Evolutionary conservation across 2,797 vertebrate species (phyloP).

Genomic region (Schizothorax lantsangensis): DNA sequence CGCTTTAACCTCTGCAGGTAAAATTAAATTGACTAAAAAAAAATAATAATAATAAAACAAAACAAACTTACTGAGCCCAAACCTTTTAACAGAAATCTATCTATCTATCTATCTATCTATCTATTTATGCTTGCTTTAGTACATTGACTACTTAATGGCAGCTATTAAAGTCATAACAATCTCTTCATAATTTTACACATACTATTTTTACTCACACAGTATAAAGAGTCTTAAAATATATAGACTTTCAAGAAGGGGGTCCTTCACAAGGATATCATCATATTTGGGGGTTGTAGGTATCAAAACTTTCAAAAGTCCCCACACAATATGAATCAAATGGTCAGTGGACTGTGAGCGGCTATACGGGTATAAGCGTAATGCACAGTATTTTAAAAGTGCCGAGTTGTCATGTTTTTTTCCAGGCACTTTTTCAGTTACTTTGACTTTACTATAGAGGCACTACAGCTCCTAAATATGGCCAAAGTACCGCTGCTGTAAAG

Average conservation of each 20-base stretch:
- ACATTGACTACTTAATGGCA: not conserved
- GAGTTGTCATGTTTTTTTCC: not conserved
- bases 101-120: not conserved
- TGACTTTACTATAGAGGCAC: not conserved
- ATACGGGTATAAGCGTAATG: not conserved
- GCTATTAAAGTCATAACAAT: not conserved
- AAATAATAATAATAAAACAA: too few species aligned
- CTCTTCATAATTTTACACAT: too few species aligned
- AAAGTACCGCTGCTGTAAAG: not conserved
- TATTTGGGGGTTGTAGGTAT: not conserved
- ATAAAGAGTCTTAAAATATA: not conserved
- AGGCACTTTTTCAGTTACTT: not conserved
- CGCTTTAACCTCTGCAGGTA: too few species aligned
- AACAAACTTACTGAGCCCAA: too few species aligned
- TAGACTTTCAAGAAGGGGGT: not conserved
- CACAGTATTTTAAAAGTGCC: not conserved
- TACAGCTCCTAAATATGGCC: not conserved
- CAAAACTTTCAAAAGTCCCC: not conserved
- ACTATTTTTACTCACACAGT: not conserved
- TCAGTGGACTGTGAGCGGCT: not conserved
- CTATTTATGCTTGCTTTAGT: not conserved
- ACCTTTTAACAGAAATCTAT: too few species aligned
- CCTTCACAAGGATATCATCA: not conserved
- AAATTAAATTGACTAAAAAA: too few species aligned
- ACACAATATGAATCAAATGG: not conserved